Evolutionary conservation across 1,140 invertebrate genomes (phyloP), one percentile per base, ranked within the genome.

Genomic region (Drosophila ercepeae): DNA sequence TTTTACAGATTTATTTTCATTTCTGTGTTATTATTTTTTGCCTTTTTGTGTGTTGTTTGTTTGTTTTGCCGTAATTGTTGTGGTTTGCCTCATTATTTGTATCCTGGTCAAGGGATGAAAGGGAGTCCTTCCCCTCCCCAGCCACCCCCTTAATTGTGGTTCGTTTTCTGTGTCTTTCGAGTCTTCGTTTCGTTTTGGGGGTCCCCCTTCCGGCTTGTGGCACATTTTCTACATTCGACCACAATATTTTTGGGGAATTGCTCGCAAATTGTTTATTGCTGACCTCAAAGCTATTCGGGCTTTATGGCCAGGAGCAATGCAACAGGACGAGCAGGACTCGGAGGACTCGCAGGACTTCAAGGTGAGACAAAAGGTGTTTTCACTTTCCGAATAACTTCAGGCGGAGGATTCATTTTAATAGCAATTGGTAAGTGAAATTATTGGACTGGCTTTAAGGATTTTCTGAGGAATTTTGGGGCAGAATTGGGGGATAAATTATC

Each of bases 51-150:
- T 70, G 67, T 52, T 71, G 58, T 71, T 71, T 70, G 67, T 52
- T 71, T 71, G 67, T 72, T 72, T 72, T 64, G 70, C 36, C 49
- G 70, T 64, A 74, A 74, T 74, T 74, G 70, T 64, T 74, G 70
- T 74, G 70, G 70, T 63, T 72, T 73, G 45, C 70, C 70, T 74
- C 70, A 74, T 74, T 74, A 74, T 74, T 74, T 73, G 69, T 50
- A 9, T 32, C 46, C 52, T 51, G 64, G 67, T 34, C 65, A 48
- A 32, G 45, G 25, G 9, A 27, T 8, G 5, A 27, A 3, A 3
- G 45, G n/a, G 16, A 19, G 13, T 14, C 0, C 8, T 41, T 18
- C 23, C 19, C 51, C 36, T 14, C 25, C 34, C n/a, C 32, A 32
- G 6, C 27, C 34, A 13, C 7, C 49, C 9, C 18, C 13, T 51